A percentile compares a stretch with the other conserved stretches of the same genome.
Conservation (phyloP, 2,888 invertebrate species). For the Synergus umbraculus region DNA sequence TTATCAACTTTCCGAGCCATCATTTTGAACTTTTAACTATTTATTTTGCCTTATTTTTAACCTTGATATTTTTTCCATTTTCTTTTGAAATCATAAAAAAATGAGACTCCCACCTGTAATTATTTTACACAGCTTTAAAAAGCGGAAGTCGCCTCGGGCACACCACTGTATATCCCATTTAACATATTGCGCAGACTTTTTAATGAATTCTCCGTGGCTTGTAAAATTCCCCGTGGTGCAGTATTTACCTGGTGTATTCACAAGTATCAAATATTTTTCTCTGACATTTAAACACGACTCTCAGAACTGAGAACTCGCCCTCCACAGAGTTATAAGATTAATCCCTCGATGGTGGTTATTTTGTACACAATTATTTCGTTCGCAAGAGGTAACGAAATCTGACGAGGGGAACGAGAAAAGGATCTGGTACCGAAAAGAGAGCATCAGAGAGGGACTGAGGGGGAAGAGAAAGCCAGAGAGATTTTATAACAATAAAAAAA, state of each 20-base stretch:
- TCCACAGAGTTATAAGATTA: conserved; percentile 12
- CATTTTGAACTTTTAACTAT: not conserved
- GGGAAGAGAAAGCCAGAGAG: conserved; percentile 16
- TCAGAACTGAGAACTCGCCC: not conserved
- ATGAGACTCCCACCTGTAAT: conserved; percentile 3
- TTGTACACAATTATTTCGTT: conserved; percentile 34
- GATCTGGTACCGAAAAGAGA: conserved; percentile 5
- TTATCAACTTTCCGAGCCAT: not conserved
- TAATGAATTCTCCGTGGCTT: conserved; percentile 34
- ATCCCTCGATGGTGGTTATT: conserved; percentile 37
- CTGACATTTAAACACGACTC: conserved; percentile 15
- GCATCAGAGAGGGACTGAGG: not conserved
- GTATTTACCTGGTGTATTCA: conserved; percentile 4
- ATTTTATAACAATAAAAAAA: conserved; percentile 27
- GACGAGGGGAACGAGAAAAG: not conserved
- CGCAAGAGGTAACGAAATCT: conserved; percentile 30
- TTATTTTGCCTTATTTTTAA: conserved; percentile 11
- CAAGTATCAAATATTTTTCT: conserved; percentile 25
- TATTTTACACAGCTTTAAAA: conserved; percentile 21
- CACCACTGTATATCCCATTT: conserved; percentile 8
- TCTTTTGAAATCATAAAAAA: conserved; percentile 8
- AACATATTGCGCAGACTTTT: conserved; percentile 26
- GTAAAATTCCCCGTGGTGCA: conserved; percentile 1
- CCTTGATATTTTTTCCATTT: conserved; percentile 13
- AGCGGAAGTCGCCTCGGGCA: conserved; percentile 24